Conservation (phyloP, 2,113 vertebrate genomes). For the Poecile atricapillus region DNA sequence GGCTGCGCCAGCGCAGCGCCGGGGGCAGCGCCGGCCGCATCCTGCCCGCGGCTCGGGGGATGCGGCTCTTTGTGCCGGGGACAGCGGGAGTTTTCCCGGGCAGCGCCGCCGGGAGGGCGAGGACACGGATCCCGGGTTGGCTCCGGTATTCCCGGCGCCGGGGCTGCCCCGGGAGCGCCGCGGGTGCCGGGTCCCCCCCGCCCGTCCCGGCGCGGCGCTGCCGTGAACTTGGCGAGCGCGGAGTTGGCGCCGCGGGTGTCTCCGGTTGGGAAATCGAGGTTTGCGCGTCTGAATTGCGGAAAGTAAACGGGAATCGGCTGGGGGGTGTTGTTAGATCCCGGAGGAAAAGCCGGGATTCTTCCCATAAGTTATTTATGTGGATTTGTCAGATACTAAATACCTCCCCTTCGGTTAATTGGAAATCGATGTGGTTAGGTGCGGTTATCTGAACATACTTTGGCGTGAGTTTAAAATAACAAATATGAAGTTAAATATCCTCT, state of each 20-base stretch:
- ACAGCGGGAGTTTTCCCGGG: background rate
- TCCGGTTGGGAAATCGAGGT: accelerated
- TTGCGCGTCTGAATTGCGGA: accelerated
- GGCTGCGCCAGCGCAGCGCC: background rate
- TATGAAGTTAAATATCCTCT: background rate
- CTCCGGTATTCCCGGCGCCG: background rate
- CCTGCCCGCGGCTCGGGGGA: background rate
- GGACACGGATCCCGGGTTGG: background rate
- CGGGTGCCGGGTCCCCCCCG: background rate
- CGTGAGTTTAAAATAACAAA: background rate
- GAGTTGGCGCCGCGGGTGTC: background rate
- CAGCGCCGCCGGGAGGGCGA: background rate
- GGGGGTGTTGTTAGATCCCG: background rate
- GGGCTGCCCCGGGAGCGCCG: background rate
- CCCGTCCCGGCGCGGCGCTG: background rate
- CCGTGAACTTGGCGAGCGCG: background rate
- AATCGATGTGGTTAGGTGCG: background rate
- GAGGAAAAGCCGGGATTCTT: background rate
- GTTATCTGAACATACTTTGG: background rate
- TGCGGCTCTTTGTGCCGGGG: background rate
- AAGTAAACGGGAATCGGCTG: background rate
- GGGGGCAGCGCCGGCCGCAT: background rate
- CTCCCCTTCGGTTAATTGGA: background rate
- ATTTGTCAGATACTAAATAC: accelerated
- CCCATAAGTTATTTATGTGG: background rate